A percentile compares a stretch with the other conserved stretches of the same genome.
phyloP scores from a whole-genome alignment of 2,113 vertebrate species.

The Protobothrops flavoviridis region DNA sequence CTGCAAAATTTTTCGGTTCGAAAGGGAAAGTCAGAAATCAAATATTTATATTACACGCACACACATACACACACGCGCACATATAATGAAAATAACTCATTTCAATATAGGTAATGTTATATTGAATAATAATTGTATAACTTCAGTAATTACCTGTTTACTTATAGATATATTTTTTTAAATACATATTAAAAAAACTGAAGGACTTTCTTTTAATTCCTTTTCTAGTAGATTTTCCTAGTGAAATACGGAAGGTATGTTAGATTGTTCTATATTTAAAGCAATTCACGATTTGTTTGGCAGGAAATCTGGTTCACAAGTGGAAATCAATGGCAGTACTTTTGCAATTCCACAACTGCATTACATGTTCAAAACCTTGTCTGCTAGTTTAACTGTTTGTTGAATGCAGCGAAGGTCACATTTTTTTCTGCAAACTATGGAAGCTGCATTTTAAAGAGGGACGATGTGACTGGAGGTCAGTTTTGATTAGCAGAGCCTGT shows the following conservation, averaged over 20 bases:
- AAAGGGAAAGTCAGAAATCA: background rate
- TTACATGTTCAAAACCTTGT: background rate
- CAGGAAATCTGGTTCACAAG: background rate
- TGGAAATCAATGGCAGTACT: background rate
- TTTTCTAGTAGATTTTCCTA: background rate
- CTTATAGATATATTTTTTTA: background rate
- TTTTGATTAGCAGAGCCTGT: background rate
- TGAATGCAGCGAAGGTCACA: background rate
- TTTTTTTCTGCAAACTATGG: background rate
- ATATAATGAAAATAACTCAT: background rate
- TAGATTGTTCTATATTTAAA: background rate
- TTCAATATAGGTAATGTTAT: background rate
- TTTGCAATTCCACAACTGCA: background rate
- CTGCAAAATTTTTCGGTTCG: background rate
- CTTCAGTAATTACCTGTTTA: background rate
- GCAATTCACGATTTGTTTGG: background rate
- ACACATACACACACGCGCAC: no score
- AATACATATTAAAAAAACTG: background rate
- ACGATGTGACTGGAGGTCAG: background rate
- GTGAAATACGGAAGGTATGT: background rate
- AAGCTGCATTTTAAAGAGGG: background rate
- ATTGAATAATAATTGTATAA: background rate
- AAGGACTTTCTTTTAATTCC: background rate
- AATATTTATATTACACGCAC: background rate
- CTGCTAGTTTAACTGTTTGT: background rate